Evolutionary conservation across 1,140 invertebrate species (phyloP).

Genomic region (Monochamus saltuarius): DNA sequence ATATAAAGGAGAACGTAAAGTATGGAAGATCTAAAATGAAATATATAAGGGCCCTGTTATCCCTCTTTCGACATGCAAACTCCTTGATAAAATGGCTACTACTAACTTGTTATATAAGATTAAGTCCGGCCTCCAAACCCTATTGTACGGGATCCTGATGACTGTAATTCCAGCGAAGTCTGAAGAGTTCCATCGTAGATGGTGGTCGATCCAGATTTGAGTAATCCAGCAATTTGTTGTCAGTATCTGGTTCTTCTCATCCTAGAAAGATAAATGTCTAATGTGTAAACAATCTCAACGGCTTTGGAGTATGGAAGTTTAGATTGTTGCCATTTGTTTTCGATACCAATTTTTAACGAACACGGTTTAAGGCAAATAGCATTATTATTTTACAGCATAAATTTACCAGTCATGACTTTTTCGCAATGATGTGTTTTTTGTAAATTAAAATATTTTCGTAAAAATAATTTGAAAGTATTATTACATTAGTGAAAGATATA

Average conservation of each 20-base stretch:
- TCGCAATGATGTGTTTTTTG: no score
- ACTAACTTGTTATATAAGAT: conserved; percentile 88
- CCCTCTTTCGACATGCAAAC: no score
- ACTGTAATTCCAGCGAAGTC: conserved; percentile 82
- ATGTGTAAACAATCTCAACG: background rate
- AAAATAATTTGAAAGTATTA: no score
- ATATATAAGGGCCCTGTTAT: background rate
- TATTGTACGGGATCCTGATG: conserved; percentile 75
- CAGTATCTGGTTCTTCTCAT: conserved; percentile 87
- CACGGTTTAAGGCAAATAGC: no score
- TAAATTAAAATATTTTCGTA: no score
- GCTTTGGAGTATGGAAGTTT: no score
- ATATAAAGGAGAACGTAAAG: no score
- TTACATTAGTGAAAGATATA: no score
- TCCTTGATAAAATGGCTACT: background rate
- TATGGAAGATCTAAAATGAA: background rate
- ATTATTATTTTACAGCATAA: no score
- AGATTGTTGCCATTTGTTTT: no score
- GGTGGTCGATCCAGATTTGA: conserved; percentile 86
- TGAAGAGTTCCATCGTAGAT: conserved; percentile 84
- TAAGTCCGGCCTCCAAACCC: conserved; percentile 84
- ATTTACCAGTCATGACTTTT: no score
- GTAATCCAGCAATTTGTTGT: conserved; percentile 93
- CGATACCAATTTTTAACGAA: no score
- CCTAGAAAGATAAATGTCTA: conserved; percentile 55